These are phyloP conservation scores for Nemopilema nomurai DNA, from an alignment of 30 jellyfish, hydroid and myxozoan species.

Conservation along the genomic window DNA sequence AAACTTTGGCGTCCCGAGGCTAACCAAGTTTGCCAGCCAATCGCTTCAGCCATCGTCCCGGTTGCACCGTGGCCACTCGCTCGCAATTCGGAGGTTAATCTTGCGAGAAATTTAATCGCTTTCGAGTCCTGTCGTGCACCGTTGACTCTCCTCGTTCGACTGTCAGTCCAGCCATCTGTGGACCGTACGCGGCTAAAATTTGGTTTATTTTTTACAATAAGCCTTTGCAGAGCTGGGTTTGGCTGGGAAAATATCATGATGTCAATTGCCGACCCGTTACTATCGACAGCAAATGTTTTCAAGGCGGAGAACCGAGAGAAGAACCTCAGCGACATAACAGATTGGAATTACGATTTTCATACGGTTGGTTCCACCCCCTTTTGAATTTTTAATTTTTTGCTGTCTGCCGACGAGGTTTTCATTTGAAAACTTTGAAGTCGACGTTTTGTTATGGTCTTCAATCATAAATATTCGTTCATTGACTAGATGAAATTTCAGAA, in stretches of 20 bases:
- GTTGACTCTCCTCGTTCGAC: conserved; percentile 6
- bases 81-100: neutral
- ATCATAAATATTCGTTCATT: no score
- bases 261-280: conserved; percentile 85
- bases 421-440: neutral
- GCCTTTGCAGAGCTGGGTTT: conserved; percentile 35
- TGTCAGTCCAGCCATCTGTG: conserved; percentile 58
- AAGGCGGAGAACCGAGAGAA: conserved; percentile 67
- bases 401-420: neutral
- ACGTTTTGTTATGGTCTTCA: neutral
- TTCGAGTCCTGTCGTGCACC: conserved; percentile 42
- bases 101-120: conserved; percentile 52
- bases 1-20: conserved; percentile 26
- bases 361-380: conserved; percentile 83
- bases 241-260: conserved; percentile 57
- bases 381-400: neutral
- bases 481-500: neutral
- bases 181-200: conserved; percentile 13
- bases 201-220: neutral
- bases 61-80: neutral
- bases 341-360: conserved; percentile 90
- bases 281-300: conserved; percentile 64
- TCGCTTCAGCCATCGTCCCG: neutral
- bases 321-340: conserved; percentile 74
- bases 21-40: neutral